These are phyloP conservation scores for Thripadectes ignobilis DNA, from an alignment of 2,797 vertebrate species.

Conservation along the genomic window DNA sequence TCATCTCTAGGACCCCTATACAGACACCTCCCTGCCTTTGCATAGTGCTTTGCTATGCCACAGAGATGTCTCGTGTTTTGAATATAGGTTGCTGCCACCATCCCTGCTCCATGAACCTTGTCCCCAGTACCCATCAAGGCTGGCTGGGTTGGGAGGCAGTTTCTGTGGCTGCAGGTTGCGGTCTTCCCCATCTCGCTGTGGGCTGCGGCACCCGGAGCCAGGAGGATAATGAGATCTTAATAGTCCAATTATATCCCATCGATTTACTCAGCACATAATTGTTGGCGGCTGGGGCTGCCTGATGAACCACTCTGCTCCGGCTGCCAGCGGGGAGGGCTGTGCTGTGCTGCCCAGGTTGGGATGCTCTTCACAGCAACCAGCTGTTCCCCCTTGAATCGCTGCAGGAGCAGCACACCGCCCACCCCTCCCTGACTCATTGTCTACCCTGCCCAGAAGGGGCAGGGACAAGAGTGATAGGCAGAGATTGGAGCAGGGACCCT, in stretches of 20 bases:
- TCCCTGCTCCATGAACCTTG: neutral
- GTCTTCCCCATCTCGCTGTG: neutral
- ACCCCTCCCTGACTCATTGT: fast-evolving
- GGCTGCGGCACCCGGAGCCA: slow-evolving; percentile 16
- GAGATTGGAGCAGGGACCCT: neutral
- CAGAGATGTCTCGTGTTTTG: neutral
- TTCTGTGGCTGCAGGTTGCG: neutral
- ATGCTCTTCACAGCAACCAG: neutral
- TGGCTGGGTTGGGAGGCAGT: neutral
- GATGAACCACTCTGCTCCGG: slow-evolving; percentile 15
- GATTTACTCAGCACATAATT: slow-evolving; percentile 78
- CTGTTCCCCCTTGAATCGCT: neutral
- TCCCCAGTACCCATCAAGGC: neutral
- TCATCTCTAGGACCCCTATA: neutral
- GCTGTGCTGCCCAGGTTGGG: neutral
- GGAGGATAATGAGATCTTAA: slow-evolving; percentile 88
- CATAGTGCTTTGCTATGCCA: neutral
- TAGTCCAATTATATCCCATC: slow-evolving; percentile 84
- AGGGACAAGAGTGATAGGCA: neutral
- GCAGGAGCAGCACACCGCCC: neutral
- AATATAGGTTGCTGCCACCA: neutral
- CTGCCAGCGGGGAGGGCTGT: slow-evolving; percentile 31
- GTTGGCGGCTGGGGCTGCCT: slow-evolving; percentile 69
- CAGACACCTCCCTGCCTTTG: neutral
- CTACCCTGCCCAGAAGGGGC: neutral